These are phyloP conservation scores for Cottus gobio DNA, from an alignment of 2,113 vertebrate genomes.

Conservation along the genomic window DNA sequence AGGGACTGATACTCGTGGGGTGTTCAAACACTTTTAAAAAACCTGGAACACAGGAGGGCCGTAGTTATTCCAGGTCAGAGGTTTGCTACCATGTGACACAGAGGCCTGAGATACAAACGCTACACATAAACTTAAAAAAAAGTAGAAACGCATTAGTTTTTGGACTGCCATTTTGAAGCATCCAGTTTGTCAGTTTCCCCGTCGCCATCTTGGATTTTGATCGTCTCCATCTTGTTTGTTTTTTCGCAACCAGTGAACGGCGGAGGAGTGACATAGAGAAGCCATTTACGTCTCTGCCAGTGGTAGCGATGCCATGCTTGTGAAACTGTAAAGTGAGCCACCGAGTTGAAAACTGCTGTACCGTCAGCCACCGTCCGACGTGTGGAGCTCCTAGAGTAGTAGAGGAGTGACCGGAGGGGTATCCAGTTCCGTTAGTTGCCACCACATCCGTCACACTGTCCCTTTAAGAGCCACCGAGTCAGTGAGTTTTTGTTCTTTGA, in stretches of 20 bases:
- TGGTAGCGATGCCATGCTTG: too few species aligned
- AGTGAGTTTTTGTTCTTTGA: background rate
- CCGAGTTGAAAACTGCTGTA: too few species aligned
- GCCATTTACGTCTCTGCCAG: too few species aligned
- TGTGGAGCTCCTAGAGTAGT: too few species aligned
- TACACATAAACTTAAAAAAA: background rate
- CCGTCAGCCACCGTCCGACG: too few species aligned
- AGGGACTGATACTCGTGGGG: background rate
- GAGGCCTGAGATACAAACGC: conserved; percentile 3
- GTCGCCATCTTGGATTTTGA: too few species aligned
- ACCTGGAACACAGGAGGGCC: background rate
- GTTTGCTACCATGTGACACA: background rate
- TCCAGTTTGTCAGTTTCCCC: too few species aligned
- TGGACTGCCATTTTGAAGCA: too few species aligned
- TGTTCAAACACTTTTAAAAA: too few species aligned
- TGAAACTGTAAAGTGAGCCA: too few species aligned
- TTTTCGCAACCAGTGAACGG: too few species aligned
- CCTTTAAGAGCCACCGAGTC: conserved; percentile 12
- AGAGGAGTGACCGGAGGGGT: background rate
- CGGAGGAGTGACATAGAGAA: too few species aligned
- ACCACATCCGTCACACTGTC: background rate
- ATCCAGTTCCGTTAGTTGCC: background rate
- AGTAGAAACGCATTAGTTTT: background rate
- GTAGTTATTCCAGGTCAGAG: background rate
- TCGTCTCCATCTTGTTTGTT: background rate